Conservation (phyloP, 2,888 invertebrate genomes). For the Ctenicera cuprea region DNA sequence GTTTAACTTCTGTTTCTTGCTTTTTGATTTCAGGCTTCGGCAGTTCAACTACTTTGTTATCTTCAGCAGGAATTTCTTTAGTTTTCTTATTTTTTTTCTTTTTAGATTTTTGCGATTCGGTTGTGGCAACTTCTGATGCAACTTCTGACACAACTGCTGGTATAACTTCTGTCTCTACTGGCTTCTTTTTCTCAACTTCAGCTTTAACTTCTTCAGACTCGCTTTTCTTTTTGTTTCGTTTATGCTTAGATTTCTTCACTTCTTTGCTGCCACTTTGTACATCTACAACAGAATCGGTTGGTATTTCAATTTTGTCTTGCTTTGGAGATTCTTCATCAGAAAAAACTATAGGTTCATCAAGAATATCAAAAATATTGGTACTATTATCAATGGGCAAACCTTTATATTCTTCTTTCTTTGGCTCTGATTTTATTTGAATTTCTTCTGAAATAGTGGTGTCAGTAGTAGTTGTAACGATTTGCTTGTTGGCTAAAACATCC, state of each 20-base stretch:
- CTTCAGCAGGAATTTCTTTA: background rate
- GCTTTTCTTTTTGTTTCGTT: slow-evolving; percentile 49
- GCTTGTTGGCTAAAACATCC: slow-evolving; percentile 61
- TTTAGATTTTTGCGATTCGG: slow-evolving; percentile 1
- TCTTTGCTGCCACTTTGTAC: background rate
- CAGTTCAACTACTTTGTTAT: background rate
- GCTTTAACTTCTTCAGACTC: slow-evolving; percentile 26
- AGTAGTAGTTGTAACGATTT: slow-evolving; percentile 1
- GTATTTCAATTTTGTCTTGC: background rate
- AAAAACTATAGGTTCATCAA: slow-evolving; percentile 11
- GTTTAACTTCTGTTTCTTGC: background rate
- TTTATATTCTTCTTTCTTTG: background rate
- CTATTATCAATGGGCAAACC: slow-evolving; percentile 63
- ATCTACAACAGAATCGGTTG: background rate
- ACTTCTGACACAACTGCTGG: no score
- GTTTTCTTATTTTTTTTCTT: slow-evolving; percentile 11
- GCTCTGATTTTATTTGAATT: background rate
- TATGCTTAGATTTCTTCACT: slow-evolving; percentile 30
- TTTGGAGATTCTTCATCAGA: slow-evolving; percentile 7
- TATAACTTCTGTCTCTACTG: background rate
- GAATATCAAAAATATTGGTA: slow-evolving; percentile 26
- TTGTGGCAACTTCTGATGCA: background rate
- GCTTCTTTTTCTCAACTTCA: slow-evolving; percentile 13
- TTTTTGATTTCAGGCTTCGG: slow-evolving; percentile 1
- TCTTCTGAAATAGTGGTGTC: background rate